Evolutionary conservation across 2,797 vertebrate genomes (phyloP).

Genomic region (Odontamblyopus lacepedii): DNA sequence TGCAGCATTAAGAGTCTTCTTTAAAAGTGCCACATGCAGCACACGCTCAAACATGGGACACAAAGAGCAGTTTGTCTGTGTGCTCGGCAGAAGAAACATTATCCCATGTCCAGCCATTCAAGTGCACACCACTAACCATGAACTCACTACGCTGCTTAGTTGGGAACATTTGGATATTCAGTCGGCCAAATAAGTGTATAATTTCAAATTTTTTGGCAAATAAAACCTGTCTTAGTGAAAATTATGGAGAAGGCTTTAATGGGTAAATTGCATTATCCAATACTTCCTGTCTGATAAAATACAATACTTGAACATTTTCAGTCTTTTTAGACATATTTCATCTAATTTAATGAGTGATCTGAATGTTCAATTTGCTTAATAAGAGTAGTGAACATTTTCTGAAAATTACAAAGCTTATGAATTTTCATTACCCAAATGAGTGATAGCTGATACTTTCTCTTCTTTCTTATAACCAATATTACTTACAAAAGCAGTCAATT

Average conservation of each 20-base stretch:
- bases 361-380: not conserved
- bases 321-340: not conserved
- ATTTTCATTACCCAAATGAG: constrained; percentile 1
- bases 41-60: constrained; percentile 60
- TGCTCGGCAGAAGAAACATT: constrained; percentile 64
- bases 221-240: constrained; percentile 16
- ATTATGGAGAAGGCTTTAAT: constrained; percentile 11
- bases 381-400: not conserved
- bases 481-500: not conserved
- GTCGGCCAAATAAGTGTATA: constrained; percentile 55
- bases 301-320: not conserved
- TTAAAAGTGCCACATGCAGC: constrained; percentile 71
- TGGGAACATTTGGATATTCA: constrained; percentile 54
- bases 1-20: constrained; percentile 65
- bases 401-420: not conserved
- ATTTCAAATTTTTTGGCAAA: constrained; percentile 41
- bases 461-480: not conserved
- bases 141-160: constrained; percentile 41
- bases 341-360: not conserved
- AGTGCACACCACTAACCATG: constrained; percentile 66
- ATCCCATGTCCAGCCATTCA: constrained; percentile 63
- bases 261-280: not conserved
- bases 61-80: constrained; percentile 73
- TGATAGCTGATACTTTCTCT: not conserved
- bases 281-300: not conserved